Evolutionary conservation across 2,888 invertebrate species (phyloP).

Genomic region (Drosophila diplacantha): DNA sequence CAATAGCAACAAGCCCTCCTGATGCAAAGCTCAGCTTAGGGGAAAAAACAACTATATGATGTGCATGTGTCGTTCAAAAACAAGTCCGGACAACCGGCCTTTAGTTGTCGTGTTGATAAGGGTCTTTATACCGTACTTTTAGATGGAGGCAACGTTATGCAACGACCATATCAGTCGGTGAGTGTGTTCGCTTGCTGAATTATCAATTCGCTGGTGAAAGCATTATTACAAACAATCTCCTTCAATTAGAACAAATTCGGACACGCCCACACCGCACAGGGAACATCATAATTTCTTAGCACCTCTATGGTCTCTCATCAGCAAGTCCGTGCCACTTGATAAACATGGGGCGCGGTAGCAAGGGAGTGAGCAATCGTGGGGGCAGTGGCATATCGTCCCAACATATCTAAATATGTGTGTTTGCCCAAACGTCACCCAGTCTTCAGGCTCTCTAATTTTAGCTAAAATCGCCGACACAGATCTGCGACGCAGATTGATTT

Average conservation of each 20-base stretch:
- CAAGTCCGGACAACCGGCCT: constrained; percentile 31
- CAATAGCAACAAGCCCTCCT: constrained; percentile 4
- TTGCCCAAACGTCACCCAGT: constrained; percentile 15
- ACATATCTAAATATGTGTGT: neutral
- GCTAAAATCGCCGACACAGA: constrained; percentile 41
- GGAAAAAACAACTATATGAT: constrained; percentile 12
- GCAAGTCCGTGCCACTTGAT: constrained; percentile 24
- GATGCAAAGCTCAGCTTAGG: constrained; percentile 52
- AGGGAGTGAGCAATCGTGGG: neutral
- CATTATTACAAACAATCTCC: constrained; percentile 5
- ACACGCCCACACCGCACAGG: constrained; percentile 22
- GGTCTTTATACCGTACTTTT: constrained; percentile 17
- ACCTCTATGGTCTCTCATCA: constrained; percentile 34
- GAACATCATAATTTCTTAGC: constrained; percentile 28
- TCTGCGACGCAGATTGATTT: constrained; percentile 43
- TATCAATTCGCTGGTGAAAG: constrained; percentile 8
- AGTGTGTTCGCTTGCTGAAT: constrained; percentile 22
- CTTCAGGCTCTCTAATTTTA: constrained; percentile 51
- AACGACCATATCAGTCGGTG: constrained; percentile 36
- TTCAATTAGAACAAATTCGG: constrained; percentile 5
- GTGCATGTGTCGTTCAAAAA: constrained; percentile 16
- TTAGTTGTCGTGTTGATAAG: constrained; percentile 45
- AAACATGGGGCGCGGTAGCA: neutral
- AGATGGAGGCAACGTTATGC: constrained; percentile 47
- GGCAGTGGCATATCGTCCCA: constrained; percentile 7